These are phyloP conservation scores for Lamellibrachia luymesi DNA, from an alignment of 1,140 invertebrate genomes.

Conservation along the genomic window DNA sequence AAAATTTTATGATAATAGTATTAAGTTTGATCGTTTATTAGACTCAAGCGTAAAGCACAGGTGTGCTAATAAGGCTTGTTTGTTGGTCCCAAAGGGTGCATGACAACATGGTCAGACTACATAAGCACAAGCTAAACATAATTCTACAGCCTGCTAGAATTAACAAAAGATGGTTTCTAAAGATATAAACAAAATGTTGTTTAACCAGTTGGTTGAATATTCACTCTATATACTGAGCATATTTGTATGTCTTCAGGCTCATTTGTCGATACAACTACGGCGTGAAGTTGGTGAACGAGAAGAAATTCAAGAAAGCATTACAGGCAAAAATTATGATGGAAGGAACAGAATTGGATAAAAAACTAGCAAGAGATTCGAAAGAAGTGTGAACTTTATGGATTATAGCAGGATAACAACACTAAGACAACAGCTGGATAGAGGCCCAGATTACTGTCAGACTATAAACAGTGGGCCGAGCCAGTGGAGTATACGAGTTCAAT, in stretches of 20 bases:
- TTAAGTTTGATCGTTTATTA: not conserved
- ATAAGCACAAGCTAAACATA: not conserved
- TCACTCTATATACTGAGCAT: not conserved
- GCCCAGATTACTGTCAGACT: not conserved
- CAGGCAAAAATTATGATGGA: conserved; percentile 5
- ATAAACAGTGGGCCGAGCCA: not conserved
- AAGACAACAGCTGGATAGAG: not conserved
- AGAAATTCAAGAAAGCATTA: not conserved
- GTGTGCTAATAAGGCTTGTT: not conserved
- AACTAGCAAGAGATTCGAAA: not conserved
- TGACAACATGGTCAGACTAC: not conserved
- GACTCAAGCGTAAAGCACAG: not conserved
- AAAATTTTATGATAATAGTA: not conserved
- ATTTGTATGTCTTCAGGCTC: not conserved
- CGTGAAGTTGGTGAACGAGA: not conserved
- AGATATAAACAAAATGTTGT: not conserved
- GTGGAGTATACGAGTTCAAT: not conserved
- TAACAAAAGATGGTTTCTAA: not conserved
- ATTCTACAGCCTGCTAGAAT: not conserved
- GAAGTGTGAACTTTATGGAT: not conserved
- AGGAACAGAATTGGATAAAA: not conserved
- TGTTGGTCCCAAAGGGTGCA: not conserved
- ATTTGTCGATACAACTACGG: not conserved
- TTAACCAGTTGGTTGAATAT: not conserved
- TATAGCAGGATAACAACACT: not conserved